Evolutionary conservation across 1,140 invertebrate genomes (phyloP).

Genomic region (Camponotus pennsylvanicus): DNA sequence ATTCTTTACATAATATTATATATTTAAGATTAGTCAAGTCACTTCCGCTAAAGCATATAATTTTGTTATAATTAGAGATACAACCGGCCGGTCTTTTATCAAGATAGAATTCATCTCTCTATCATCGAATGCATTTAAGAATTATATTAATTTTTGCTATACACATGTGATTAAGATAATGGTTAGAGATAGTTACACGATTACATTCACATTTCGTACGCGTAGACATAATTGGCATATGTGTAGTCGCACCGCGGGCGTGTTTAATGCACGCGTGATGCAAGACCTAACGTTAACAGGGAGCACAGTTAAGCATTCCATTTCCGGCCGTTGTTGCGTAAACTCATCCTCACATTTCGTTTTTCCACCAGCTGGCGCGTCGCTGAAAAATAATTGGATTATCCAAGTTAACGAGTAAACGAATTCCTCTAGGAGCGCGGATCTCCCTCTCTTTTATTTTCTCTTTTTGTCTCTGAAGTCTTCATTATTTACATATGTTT

Average conservation of each 20-base stretch:
- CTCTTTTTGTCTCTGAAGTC: neutral
- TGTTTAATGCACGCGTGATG: conserved; percentile 26
- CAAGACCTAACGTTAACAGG: conserved; percentile 4
- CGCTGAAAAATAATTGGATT: conserved; percentile 32
- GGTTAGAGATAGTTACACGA: neutral
- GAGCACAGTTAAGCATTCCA: conserved; percentile 19
- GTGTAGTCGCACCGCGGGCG: neutral
- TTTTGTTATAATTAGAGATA: neutral
- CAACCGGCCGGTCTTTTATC: neutral
- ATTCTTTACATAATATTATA: neutral
- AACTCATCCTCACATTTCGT: neutral
- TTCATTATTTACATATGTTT: conserved; percentile 19
- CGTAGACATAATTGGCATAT: conserved; percentile 1
- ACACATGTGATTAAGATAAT: neutral
- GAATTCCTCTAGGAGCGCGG: neutral
- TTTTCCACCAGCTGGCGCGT: conserved; percentile 2
- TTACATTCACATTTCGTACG: conserved; percentile 2
- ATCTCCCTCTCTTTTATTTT: neutral
- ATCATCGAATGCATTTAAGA: neutral
- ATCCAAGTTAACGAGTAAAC: conserved; percentile 16
- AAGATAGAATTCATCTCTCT: neutral
- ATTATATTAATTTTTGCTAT: neutral
- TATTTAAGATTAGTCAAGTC: neutral
- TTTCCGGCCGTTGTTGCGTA: conserved; percentile 35
- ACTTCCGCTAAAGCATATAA: neutral